These are phyloP conservation scores for Drosophila falleni DNA, from an alignment of 2,888 invertebrate species.

Conservation along the genomic window DNA sequence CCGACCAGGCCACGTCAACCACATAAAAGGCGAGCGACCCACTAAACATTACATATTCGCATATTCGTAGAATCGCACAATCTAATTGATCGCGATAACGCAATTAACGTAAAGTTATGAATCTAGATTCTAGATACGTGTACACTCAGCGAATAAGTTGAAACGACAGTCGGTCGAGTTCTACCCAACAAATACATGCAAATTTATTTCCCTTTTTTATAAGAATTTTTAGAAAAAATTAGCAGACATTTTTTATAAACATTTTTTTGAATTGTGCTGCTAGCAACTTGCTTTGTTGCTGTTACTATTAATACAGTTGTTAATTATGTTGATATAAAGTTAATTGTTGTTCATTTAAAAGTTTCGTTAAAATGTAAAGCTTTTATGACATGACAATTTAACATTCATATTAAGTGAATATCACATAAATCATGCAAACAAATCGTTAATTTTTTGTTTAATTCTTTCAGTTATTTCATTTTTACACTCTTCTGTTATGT, in stretches of 20 bases:
- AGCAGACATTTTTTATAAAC: not conserved
- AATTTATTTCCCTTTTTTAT: not conserved
- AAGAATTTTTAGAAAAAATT: not conserved
- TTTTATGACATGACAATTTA: too few relatives aligned
- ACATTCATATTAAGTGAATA: too few relatives aligned
- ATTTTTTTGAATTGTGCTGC: not conserved
- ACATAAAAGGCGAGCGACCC: slow-evolving; percentile 34
- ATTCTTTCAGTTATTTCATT: not conserved
- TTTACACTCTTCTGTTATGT: not conserved
- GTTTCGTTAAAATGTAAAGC: too few relatives aligned
- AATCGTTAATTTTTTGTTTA: too few relatives aligned
- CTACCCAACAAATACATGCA: not conserved
- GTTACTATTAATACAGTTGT: not conserved
- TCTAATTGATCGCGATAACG: slow-evolving; percentile 36
- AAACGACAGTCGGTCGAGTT: not conserved
- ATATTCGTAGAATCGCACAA: slow-evolving; percentile 13
- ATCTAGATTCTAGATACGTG: slow-evolving; percentile 5
- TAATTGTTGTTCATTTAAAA: not conserved
- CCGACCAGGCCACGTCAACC: slow-evolving; percentile 13
- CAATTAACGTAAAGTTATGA: slow-evolving; percentile 32
- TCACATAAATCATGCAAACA: too few relatives aligned
- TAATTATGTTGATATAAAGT: too few relatives aligned
- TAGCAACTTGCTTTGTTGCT: not conserved
- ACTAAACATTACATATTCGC: slow-evolving; percentile 32
- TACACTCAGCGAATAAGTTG: not conserved